Base-by-base conservation (phyloP, 2,888 invertebrate genomes). In the Cerastoderma edule region DNA sequence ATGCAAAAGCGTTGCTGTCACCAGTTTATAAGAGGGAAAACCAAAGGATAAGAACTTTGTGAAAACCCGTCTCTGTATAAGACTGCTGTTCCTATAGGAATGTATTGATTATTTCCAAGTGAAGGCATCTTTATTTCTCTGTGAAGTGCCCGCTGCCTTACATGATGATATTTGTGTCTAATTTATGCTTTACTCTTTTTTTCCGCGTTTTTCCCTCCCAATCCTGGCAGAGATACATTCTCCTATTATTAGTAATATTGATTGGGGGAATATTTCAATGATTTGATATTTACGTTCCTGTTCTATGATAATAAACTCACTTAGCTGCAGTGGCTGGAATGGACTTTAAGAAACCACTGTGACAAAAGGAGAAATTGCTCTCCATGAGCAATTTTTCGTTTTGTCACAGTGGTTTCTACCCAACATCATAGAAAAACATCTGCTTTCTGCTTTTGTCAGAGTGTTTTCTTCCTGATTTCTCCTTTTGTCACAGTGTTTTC, bases 21-120 rank as follows among this genome's bases (percentile, higher is more conserved):
- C n/a, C n/a, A n/a, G n/a, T n/a, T n/a, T n/a, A n/a, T n/a, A n/a
- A n/a, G n/a, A n/a, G n/a, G n/a, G n/a, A n/a, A n/a, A n/a, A n/a
- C n/a, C n/a, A n/a, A n/a, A n/a, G n/a, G n/a, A n/a, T n/a, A n/a
- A n/a, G n/a, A n/a, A n/a, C n/a, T n/a, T n/a, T n/a, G n/a, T n/a
- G n/a, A n/a, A n/a, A 22, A 46, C 19, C 19, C 19, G 53, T 53
- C 53, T n/a, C 53, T 10, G 3, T 22, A n/a, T 53, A 19, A n/a
- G 27, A 27, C 27, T 2, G 24, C 19, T 27, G 24, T 2, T 27
- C 27, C 53, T 24, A 53, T 53, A 4, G 39, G 60, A 60, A 60
- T 60, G 60, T 60, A 60, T 60, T 60, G 60, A 60, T 60, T 60
- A 27, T 60, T 33, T 8, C 60, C 60, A 1, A 39, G 60, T 60